Conservation (phyloP, 1,140 invertebrate genomes). For the Hypsibius dujardini region DNA sequence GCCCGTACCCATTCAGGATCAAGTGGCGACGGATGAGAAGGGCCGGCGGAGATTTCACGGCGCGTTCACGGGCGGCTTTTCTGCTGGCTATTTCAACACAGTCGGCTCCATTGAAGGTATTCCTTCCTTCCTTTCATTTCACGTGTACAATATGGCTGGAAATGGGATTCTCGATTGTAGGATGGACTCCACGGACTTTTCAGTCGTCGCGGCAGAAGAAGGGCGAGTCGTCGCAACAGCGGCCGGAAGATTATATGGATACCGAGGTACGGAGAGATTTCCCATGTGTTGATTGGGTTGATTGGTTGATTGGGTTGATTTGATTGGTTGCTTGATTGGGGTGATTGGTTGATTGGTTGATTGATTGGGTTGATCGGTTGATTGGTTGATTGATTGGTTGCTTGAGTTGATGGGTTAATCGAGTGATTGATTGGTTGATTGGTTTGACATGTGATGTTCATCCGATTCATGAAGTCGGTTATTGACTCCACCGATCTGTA, state of each 20-base stretch:
- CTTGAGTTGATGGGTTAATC: too few species aligned
- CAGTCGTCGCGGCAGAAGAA: constrained; percentile 65
- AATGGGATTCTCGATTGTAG: constrained; percentile 25
- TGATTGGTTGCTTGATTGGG: constrained; percentile 6
- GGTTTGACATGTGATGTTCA: too few species aligned
- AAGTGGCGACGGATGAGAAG: constrained; percentile 70
- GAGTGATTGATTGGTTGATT: too few species aligned
- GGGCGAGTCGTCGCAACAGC: constrained; percentile 35
- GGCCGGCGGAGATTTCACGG: constrained; percentile 87
- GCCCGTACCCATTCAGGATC: constrained; percentile 63
- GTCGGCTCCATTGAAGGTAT: constrained; percentile 75
- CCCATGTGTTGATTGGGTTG: too few species aligned
- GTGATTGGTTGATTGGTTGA: constrained; percentile 19
- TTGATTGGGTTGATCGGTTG: background rate
- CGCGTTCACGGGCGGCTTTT: constrained; percentile 96
- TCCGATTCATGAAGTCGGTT: too few species aligned
- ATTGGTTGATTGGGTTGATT: too few species aligned
- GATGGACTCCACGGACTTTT: constrained; percentile 76
- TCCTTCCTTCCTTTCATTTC: background rate
- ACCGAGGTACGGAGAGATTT: constrained; percentile 47
- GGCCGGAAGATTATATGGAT: constrained; percentile 93
- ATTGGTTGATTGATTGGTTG: too few species aligned
- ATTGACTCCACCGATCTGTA: too few species aligned
- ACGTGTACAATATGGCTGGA: constrained; percentile 8
- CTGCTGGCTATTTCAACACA: constrained; percentile 90